Base-by-base conservation (phyloP, 1,140 invertebrate species). In the Cyclina sinensis region DNA sequence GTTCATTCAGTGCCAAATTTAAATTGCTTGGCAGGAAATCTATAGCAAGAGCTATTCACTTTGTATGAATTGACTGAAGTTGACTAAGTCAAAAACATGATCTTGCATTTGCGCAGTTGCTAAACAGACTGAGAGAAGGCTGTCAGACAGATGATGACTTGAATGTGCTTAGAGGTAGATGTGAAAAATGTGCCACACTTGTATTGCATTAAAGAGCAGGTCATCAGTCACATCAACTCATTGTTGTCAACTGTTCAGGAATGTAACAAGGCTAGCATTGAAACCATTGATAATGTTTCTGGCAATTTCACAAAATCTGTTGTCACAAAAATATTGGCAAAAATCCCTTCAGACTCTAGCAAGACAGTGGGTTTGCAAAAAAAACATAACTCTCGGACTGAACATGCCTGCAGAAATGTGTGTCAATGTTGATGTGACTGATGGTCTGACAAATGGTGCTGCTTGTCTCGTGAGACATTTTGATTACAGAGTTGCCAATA, bases 111-210 rank as follows among this genome's bases (percentile, higher is more conserved):
- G 86, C 90, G 37, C 48, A 91, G 43, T 24, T 92, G n/a, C 46
- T 91, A n/a, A 91, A 92, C 70, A 48, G 91, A 68, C 39, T 92
- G 4, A 51, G 89, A 46, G 89, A 91, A 85, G 91, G 90, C 18
- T 83, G 86, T 46, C 89, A 92, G 12, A 90, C 89, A 51, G 21
- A 51, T 24, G 59, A 87, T 27, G 91, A 92, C 65, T 78, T 91
- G 0, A 3, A 30, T 80, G 2, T 90, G n/a, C 54, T 87, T 46
- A 21, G 21, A 48, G 74, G 59, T 54, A 21, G 35, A 30, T 7
- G 37, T 39, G 46, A 54, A 74, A 35, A 37, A 84, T 32, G 12
- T 51, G 11, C 39, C 73, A 18, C 84, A 86, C 39, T 37, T 78
- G 5, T 51, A 78, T 46, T 9, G 11, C 30, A 48, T 5, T 0